phyloP scores from a whole-genome alignment of 1,140 invertebrate genomes.

The Caenorhabditis tropicalis region DNA sequence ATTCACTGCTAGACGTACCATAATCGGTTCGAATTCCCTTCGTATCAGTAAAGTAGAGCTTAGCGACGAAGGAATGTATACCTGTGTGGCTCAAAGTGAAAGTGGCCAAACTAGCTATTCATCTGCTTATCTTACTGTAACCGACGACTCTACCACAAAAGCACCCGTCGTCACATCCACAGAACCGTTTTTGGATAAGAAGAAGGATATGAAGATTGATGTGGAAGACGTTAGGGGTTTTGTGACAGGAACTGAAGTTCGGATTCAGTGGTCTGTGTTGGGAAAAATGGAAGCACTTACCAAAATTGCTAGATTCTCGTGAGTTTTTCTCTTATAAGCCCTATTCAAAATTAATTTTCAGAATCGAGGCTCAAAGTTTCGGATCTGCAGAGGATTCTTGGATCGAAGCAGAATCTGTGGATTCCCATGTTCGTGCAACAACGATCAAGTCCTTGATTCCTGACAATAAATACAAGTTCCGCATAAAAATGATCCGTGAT shows the following conservation, averaged over 20 bases:
- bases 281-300: conserved; percentile 43
- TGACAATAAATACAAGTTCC: conserved; percentile 45
- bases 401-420: conserved; percentile 47
- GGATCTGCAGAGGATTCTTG: conserved; percentile 13
- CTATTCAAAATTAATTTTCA: not conserved
- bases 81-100: conserved; percentile 57
- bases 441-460: conserved; percentile 44
- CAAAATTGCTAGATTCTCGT: conserved; percentile 42
- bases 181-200: conserved; percentile 37
- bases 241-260: conserved; percentile 58
- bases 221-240: conserved; percentile 55
- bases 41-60: conserved; percentile 49
- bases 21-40: conserved; percentile 58
- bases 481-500: conserved; percentile 37
- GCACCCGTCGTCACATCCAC: conserved; percentile 21
- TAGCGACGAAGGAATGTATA: conserved; percentile 59
- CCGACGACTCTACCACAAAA: not conserved
- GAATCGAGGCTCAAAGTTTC: conserved; percentile 41
- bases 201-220: conserved; percentile 50
- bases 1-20: conserved; percentile 42
- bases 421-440: conserved; percentile 44
- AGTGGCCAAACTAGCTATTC: conserved; percentile 28
- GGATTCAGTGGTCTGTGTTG: conserved; percentile 56
- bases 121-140: conserved; percentile 52
- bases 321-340: not conserved